Conservation (phyloP, 2,113 vertebrate species). For the Brachyhypopomus occidentalis region DNA sequence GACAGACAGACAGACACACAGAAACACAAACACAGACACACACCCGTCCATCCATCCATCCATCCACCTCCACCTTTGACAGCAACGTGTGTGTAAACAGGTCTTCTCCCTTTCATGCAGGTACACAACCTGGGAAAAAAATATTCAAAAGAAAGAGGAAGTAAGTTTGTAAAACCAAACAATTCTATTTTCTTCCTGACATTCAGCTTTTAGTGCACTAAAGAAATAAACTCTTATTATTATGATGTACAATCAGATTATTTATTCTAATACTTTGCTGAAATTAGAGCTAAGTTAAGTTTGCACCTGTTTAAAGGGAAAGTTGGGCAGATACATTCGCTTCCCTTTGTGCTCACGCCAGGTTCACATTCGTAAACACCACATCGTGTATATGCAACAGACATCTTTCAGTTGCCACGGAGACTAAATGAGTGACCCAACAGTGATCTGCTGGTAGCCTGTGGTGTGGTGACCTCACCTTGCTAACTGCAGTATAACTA, state of each 20-base stretch:
- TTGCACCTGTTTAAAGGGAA: too few species aligned
- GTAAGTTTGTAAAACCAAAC: constrained; percentile 72
- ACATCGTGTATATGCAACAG: background rate
- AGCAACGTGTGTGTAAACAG: background rate
- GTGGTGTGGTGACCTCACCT: background rate
- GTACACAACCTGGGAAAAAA: constrained; percentile 77
- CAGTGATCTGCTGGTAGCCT: too few species aligned
- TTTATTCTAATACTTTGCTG: too few species aligned
- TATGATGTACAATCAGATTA: too few species aligned
- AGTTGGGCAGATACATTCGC: background rate
- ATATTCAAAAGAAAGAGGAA: constrained; percentile 84
- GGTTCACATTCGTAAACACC: background rate
- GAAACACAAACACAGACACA: too few species aligned
- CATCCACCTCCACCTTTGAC: too few species aligned
- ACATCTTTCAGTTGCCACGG: background rate
- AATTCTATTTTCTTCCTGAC: background rate
- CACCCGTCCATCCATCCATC: too few species aligned
- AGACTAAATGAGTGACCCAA: background rate
- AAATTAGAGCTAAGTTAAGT: too few species aligned
- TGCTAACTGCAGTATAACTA: too few species aligned
- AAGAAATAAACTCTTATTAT: background rate
- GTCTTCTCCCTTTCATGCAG: constrained; percentile 56
- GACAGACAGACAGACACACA: background rate
- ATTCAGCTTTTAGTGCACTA: background rate
- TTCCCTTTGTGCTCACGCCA: background rate